Base-by-base conservation (phyloP, 2,888 invertebrate genomes). In the Serrognathus titanus region DNA sequence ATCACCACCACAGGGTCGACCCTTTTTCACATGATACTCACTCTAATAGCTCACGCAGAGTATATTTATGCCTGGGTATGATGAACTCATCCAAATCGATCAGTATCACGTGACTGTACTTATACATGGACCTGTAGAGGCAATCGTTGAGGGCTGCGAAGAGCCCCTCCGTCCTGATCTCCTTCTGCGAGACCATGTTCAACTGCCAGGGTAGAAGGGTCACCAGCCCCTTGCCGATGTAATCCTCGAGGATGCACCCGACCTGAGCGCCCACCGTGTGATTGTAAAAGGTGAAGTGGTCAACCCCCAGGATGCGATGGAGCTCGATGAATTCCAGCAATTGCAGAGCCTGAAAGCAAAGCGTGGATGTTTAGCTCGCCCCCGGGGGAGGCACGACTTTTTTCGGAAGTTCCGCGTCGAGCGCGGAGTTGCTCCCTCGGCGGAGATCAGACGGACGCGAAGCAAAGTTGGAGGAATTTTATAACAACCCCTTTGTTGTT, bases 131-230 rank as follows among this genome's bases (percentile, higher is more conserved):
- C 69, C 95, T 84, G 78, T 95, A 95, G 16, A 95, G 83, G 75
- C 95, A 95, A 80, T 95, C 95, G 78, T 95, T 95, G 67, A 95
- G 85, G 7, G 94, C 93, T 0, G 94, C 94, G 75, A 95, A 95
- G 60, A 93, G 83, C 4, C 94, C 94, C 75, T 95, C 94, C 1
- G 94, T 95, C 61, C 95, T 87, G 60, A 95, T 95, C 78, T 95
- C 94, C 70, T 89, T 87, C 75, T 93, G 92, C 1, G 94, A 94
- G 31, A 88, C 82, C 81, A 93, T 89, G 59, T 93, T 89, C 65
- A 94, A 82, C 72, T 91, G 87, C 95, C 92, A 92, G 1, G 90
- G 89, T 65, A 92, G 78, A 62, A 92, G 74, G 1, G 88, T 88
- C 55, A 90, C 85, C 8, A 87, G 73, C 2, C 89, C 89, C 64